Base-by-base conservation (phyloP, 2,888 invertebrate genomes). In the Eugnorisma glareosa region DNA sequence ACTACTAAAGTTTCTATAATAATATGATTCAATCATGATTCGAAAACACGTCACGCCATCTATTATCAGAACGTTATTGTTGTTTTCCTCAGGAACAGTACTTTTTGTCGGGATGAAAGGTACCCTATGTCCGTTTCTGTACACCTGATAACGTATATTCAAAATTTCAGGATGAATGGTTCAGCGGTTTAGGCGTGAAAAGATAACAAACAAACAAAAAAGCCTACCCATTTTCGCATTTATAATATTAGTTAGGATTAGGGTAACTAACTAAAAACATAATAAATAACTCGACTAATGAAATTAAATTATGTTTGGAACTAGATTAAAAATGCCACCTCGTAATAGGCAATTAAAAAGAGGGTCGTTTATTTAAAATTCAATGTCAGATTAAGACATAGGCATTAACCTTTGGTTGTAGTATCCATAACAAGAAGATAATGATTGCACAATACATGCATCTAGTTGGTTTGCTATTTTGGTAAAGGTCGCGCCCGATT, bases 351-450 rank as follows among this genome's bases (percentile, higher is more conserved):
- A 11, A 59, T 81, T 61, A 6, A 15, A 31, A 48, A 28, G 18
- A 69, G 40, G n/a, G 15, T n/a, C 59, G 31, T 61, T 21, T 21
- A 51, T 74, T 75, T 21, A 31, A 43, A 74, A 81, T 48, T 74
- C 79, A 83, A 86, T 77, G 79, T 79, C 69, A 77, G 31, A 57
- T 83, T 73, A 61, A 63, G 64, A 77, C 77, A 81, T 79, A 70
- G 63, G 15, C 35, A 57, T 66, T 80, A 59, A 78, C 68, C 73
- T 83, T 83, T 67, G 48, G 0, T 70, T 72, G n/a, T 72, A 67
- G 67, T 79, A 54, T 73, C 35, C 51, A 73, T 66, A 64, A 69
- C 35, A 69, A 70, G 18, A 45, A 68, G 31, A 51, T 54, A 21
- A 5, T 1, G 7, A 43, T 80, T 80, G 66, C 83, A 48, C 43